A percentile compares a stretch with the other conserved stretches of the same genome.
phyloP scores from a whole-genome alignment of 2,113 vertebrate species.

The Mormoops blainvillei region DNA sequence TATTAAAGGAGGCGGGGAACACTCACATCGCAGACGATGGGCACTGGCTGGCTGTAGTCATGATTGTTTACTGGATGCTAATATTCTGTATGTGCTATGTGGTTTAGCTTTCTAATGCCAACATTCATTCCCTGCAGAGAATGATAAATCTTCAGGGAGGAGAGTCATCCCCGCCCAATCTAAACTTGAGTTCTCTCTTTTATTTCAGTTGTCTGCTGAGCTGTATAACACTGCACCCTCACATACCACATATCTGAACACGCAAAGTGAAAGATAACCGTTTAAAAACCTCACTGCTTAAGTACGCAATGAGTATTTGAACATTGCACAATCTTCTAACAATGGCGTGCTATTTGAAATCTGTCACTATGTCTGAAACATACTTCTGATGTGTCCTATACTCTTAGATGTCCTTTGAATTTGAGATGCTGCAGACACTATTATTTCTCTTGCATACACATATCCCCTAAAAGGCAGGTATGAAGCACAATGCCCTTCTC shows the following conservation, averaged over 20 bases:
- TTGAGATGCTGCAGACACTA: background rate
- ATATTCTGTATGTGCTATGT: slow-evolving; percentile 37
- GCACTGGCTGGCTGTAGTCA: slow-evolving; percentile 34
- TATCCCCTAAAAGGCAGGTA: background rate
- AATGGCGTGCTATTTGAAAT: background rate
- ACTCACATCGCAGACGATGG: slow-evolving; percentile 14
- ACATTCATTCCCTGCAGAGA: slow-evolving; percentile 11
- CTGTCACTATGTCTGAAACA: background rate
- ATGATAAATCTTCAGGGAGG: slow-evolving; percentile 24
- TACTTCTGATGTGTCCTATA: background rate
- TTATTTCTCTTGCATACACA: slow-evolving; percentile 40
- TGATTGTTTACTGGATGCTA: slow-evolving; percentile 65
- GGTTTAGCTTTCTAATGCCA: slow-evolving; percentile 57
- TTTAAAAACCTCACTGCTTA: background rate
- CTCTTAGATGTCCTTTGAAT: background rate
- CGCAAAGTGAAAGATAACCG: background rate
- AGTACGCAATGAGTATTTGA: background rate
- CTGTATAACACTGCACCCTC: background rate
- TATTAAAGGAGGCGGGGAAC: slow-evolving; percentile 38
- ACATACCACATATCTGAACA: background rate
- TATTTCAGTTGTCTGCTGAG: background rate
- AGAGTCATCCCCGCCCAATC: background rate
- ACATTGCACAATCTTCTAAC: background rate
- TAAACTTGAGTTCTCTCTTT: background rate
- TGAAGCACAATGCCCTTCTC: background rate